Evolutionary conservation across 2,888 invertebrate genomes (phyloP).

Genomic region (Noctua janthina): DNA sequence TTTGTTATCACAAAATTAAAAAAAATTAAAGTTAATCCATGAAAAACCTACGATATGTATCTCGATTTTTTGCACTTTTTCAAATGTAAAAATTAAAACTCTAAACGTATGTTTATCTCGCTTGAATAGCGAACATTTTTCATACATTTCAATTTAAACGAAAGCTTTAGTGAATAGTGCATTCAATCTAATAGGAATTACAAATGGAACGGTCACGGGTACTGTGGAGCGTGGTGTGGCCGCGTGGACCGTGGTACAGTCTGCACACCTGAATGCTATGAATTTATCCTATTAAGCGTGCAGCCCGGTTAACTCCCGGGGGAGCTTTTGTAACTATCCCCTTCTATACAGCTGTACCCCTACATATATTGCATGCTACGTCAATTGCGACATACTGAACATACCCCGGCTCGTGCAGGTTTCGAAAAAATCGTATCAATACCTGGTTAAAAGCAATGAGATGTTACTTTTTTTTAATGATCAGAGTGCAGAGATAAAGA

Average conservation of each 20-base stretch:
- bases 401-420: constrained; percentile 25
- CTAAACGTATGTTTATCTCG: constrained; percentile 27
- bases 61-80: constrained; percentile 4
- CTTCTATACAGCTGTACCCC: constrained; percentile 24
- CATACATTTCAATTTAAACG: constrained; percentile 57
- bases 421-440: constrained; percentile 54
- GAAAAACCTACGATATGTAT: constrained; percentile 4
- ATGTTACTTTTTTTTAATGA: constrained; percentile 25
- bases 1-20: neutral
- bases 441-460: constrained; percentile 25
- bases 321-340: constrained; percentile 72
- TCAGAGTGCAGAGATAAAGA: constrained; percentile 11
- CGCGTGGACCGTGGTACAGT: constrained; percentile 46
- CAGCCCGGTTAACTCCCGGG: constrained; percentile 68
- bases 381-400: constrained; percentile 52
- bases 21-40: neutral
- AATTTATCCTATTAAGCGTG: constrained; percentile 75
- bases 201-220: constrained; percentile 54
- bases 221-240: constrained; percentile 31
- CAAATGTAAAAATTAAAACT: constrained; percentile 37
- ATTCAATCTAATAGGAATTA: constrained; percentile 63
- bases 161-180: constrained; percentile 65
- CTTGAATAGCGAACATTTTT: constrained; percentile 40
- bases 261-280: constrained; percentile 74
- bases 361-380: constrained; percentile 51